Base-by-base conservation (phyloP, 2,797 vertebrate species). In the Anomalospiza imberbis region DNA sequence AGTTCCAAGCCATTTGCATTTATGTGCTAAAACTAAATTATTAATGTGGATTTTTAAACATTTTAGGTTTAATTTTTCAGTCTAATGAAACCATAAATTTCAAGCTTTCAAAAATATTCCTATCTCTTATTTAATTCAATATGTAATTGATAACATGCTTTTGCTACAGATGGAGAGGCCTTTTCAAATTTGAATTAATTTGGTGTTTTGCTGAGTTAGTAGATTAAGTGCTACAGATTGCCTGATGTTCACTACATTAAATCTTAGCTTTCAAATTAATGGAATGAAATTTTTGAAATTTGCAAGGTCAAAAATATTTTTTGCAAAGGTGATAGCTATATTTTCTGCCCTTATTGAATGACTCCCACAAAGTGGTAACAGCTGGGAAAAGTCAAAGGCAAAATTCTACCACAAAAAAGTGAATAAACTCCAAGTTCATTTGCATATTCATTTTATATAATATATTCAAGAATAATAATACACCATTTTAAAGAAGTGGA, bases 31-130 rank as follows among this genome's bases (percentile, higher is more conserved):
- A 97, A 95, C 84, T 96, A 96, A 97, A 97, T 97, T 95, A 98
- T 97, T 97, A 97, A 98, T 97, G 91, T 32, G 67, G 67, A 96
- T 94, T 98, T 97, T 98, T 97, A 96, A 71, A 96, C 77, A 90
- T 96, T 98, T 97, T 97, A 97, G 67, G 72, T 97, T 97, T 97
- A 97, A 96, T 97, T 97, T 98, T 97, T 98, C 89, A 96, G 70
- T 82, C 77, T 95, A 97, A 98, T 97, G 77, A 97, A 97, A 98
- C 88, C 81, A 97, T 97, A 97, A 97, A 97, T 98, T 97, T 96
- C 66, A 94, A 96, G 80, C 70, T 89, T 89, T 95, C 67, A 78
- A 55, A 95, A 96, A 93, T 94, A 82, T 94, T 93, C 80, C 78
- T 95, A 67, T 95, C 90, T 96, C 88, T 90, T 97, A 95, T 88